Evolutionary conservation across 92 coral and sea anemone genomes (phyloP).

Genomic region (Porites divaricata): DNA sequence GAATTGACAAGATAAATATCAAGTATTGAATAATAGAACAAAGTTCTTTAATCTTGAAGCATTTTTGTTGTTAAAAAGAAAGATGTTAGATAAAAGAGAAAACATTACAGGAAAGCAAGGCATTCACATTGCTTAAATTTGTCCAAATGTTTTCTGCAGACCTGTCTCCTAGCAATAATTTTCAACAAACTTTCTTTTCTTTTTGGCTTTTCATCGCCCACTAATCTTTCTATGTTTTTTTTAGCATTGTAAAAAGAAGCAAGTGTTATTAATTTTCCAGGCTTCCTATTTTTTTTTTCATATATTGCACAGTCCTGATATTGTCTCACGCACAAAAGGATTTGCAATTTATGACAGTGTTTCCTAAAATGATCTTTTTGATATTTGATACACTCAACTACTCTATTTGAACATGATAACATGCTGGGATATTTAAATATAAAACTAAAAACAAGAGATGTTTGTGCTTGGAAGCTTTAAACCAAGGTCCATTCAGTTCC

Average conservation of each 20-base stretch:
- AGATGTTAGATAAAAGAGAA: background rate
- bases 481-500: background rate
- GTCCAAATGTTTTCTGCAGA: background rate
- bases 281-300: background rate
- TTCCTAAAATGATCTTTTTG: background rate
- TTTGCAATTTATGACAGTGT: slow-evolving; percentile 18
- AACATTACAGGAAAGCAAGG: too few species aligned
- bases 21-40: background rate
- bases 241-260: background rate
- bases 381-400: background rate
- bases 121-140: too few species aligned
- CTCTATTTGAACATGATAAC: too few species aligned
- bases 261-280: background rate
- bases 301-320: background rate
- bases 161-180: background rate
- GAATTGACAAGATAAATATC: background rate
- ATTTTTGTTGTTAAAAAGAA: background rate
- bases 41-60: slow-evolving; percentile 4
- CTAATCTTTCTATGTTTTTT: background rate
- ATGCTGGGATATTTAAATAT: too few species aligned
- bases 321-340: background rate
- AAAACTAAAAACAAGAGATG: background rate
- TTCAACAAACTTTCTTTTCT: background rate
- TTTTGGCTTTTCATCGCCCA: background rate
- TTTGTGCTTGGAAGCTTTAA: background rate